Evolutionary conservation across 2,113 vertebrate genomes (phyloP).

Genomic region (Sakesphorus luctuosus): DNA sequence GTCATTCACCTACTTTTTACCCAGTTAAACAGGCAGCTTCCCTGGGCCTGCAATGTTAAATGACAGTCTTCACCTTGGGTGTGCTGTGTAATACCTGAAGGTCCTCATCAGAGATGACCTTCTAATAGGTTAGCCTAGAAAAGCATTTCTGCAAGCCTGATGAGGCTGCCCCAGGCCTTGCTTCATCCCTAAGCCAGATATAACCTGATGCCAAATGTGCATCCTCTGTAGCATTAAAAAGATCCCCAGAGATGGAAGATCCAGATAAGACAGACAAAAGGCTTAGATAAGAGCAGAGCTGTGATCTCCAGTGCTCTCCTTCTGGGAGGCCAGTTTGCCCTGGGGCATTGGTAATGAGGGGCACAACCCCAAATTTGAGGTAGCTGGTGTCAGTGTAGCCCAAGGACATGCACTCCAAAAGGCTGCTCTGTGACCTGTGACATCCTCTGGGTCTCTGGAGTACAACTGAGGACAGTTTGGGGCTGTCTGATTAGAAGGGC

Average conservation of each 20-base stretch:
- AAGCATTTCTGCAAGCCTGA: not conserved
- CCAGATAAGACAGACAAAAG: not conserved
- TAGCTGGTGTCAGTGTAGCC: not conserved
- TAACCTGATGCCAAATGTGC: not conserved
- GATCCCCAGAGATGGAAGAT: not conserved
- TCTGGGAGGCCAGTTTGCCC: not conserved
- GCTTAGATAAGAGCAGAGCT: not conserved
- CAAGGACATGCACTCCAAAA: not conserved
- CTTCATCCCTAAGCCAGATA: not conserved
- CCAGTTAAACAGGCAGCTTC: not conserved
- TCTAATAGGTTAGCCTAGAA: not conserved
- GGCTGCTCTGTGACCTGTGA: constrained; percentile 1
- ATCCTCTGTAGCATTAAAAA: not conserved
- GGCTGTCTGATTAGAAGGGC: not conserved
- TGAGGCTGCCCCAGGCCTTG: not conserved
- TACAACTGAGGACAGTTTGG: not conserved
- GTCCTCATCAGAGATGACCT: not conserved
- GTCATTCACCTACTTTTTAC: not conserved
- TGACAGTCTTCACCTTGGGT: not conserved
- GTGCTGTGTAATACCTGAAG: not conserved
- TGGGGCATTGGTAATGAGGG: constrained; percentile 9
- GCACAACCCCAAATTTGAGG: not conserved
- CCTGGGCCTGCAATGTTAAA: not conserved
- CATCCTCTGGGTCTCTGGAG: not conserved
- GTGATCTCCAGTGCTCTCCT: not conserved